Evolutionary conservation across 64 coral and sea anemone species (phyloP).

Genomic region (Stichodactyla mertensii): DNA sequence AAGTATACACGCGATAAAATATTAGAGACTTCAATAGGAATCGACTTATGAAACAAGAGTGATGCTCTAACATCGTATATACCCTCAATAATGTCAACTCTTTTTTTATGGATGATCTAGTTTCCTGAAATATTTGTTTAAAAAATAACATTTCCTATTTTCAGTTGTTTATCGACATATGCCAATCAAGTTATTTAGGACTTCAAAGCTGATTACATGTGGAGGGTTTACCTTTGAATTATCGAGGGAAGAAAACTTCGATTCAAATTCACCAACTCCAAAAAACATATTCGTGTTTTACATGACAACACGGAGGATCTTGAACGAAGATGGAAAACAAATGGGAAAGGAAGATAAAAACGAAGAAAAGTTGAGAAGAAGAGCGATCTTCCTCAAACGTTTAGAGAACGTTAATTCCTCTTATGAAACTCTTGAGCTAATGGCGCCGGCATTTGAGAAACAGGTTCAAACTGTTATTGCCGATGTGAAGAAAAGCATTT

Average conservation of each 20-base stretch:
- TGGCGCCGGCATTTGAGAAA: neutral
- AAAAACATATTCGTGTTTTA: neutral
- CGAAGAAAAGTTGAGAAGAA: neutral
- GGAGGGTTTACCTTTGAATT: neutral
- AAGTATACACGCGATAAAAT: no score
- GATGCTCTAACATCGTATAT: no score
- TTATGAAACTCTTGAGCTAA: neutral
- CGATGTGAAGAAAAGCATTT: neutral
- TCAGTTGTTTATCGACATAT: neutral
- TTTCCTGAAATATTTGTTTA: no score
- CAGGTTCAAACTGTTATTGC: neutral
- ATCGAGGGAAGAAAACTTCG: neutral
- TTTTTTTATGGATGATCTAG: no score
- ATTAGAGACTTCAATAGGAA: no score
- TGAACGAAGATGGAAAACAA: neutral
- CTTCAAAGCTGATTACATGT: neutral
- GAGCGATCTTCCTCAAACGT: neutral
- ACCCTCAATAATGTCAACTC: no score
- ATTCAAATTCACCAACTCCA: neutral
- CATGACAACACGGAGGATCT: neutral
- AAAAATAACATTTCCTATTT: neutral
- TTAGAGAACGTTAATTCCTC: neutral
- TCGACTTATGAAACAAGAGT: no score
- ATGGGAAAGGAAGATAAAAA: neutral
- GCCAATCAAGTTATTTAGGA: neutral